A percentile compares a stretch with the other conserved stretches of the same genome.
phyloP scores from a whole-genome alignment of 1,140 invertebrate species.

The Megalopta genalis region DNA sequence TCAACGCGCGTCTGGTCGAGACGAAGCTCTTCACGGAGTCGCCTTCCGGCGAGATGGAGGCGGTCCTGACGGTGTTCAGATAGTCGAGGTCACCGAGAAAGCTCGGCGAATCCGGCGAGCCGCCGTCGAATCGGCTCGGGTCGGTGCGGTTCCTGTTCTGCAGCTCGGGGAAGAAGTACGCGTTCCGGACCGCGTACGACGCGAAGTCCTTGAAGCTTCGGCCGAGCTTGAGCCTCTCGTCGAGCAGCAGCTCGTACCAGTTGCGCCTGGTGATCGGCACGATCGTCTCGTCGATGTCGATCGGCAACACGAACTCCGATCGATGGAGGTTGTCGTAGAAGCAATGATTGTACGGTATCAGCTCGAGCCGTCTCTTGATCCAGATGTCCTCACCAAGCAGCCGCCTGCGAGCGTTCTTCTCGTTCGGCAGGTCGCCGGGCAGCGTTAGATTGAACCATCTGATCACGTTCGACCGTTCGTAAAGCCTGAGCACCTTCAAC shows the following conservation, averaged over 20 bases:
- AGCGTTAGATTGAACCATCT: conserved; percentile 81
- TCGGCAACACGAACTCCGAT: conserved; percentile 84
- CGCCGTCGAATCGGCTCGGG: not conserved
- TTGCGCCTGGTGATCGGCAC: conserved; percentile 82
- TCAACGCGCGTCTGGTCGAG: conserved; percentile 83
- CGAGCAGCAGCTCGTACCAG: conserved; percentile 81
- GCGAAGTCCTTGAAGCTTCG: conserved; percentile 78
- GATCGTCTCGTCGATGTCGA: conserved; percentile 87
- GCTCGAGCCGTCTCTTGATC: conserved; percentile 86
- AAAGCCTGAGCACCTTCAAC: conserved; percentile 80
- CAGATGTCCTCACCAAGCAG: conserved; percentile 81
- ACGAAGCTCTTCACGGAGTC: conserved; percentile 87
- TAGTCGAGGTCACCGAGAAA: conserved; percentile 73
- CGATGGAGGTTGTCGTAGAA: conserved; percentile 85
- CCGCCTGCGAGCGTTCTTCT: conserved; percentile 63
- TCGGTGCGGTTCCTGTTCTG: conserved; percentile 58
- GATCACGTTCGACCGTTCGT: conserved; percentile 79
- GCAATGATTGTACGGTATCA: conserved; percentile 88
- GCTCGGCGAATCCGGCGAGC: conserved; percentile 15
- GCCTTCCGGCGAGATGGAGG: conserved; percentile 82
- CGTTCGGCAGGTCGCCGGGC: conserved; percentile 78
- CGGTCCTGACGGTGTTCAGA: conserved; percentile 80
- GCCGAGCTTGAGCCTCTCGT: conserved; percentile 69
- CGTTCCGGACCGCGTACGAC: conserved; percentile 84
- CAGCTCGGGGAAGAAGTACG: conserved; percentile 82